Evolutionary conservation across 1,140 invertebrate genomes (phyloP), one percentile per base, ranked within the genome.

Genomic region (Trinorchestia longiramus): DNA sequence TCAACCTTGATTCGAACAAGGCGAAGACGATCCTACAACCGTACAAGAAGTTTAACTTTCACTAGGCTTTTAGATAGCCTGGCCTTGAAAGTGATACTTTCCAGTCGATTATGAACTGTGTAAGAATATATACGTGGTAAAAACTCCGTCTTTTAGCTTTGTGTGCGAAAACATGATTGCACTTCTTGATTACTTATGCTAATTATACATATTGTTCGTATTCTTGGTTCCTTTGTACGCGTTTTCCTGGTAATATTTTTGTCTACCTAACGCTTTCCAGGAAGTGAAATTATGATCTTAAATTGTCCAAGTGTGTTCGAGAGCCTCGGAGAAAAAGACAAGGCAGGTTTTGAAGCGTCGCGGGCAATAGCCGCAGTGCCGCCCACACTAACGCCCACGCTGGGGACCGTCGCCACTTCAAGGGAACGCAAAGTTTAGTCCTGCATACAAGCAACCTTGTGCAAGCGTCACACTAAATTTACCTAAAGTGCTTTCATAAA

Each of bases 1-100:
- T 94, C 92, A 94, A 94, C 92, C 92, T 94, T 94, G 92, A 94
- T 94, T 45, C 92, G 17, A 45, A 47, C 15, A 94, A 47, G 92
- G 92, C 43, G 44, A 94, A 94, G 92, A 94, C 41, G 92, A 42
- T 94, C 92, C 43, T 91, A 8, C 43, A 45, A 23, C 3, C 43
- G 43, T 47, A 45, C 17, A 94, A 94, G 44, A 94, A 94, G 19
- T 94, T 11, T 43, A 94, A 94, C 92, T 94, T 94, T 94, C 92
- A 94, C 92, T 94, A 45, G 43, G 92, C 92, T 43, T 45, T 40
- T 94, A 94, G 8, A 19, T 94, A 45, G 92, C 43, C 17, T 47
- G 92, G 92, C 92, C 92, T 45, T 94, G 92, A 94, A 6, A 28
- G 44, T 36, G n/a, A 90, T 90, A 90, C 62, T 77, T 77, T 77